These are phyloP conservation scores for Meiosimyza decipiens DNA, from an alignment of 2,888 invertebrate species.

Conservation along the genomic window DNA sequence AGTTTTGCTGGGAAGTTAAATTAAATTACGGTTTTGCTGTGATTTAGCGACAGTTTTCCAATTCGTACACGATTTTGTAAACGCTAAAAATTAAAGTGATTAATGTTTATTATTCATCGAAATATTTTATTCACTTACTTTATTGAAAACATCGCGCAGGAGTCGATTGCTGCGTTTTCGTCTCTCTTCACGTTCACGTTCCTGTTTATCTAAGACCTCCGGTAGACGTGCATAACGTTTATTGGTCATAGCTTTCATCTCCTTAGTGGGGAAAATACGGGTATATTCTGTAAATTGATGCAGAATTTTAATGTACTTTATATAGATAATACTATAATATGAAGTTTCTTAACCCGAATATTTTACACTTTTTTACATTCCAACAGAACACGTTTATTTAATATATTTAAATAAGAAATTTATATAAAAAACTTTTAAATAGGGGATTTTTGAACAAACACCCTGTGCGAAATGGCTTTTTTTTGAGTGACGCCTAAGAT, in stretches of 20 bases:
- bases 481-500: too few species aligned
- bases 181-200: conserved; percentile 71
- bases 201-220: conserved; percentile 76
- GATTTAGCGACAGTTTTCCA: conserved; percentile 62
- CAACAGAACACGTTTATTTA: neutral
- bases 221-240: conserved; percentile 77
- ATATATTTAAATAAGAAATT: neutral
- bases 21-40: conserved; percentile 63
- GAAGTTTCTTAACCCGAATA: too few species aligned
- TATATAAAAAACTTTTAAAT: neutral
- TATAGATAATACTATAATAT: too few species aligned
- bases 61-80: conserved; percentile 61
- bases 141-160: conserved; percentile 81
- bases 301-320: neutral
- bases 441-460: too few species aligned
- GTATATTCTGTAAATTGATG: conserved; percentile 62
- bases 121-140: conserved; percentile 67
- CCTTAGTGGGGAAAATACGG: conserved; percentile 69
- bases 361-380: too few species aligned
- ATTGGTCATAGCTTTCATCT: conserved; percentile 73
- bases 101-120: neutral
- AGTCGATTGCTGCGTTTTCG: conserved; percentile 77
- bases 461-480: too few species aligned
- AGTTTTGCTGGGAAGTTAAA: neutral
- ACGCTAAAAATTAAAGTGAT: conserved; percentile 52